Evolutionary conservation across 92 coral and sea anemone species (phyloP).

Genomic region (Parazoanthus atlanticus): DNA sequence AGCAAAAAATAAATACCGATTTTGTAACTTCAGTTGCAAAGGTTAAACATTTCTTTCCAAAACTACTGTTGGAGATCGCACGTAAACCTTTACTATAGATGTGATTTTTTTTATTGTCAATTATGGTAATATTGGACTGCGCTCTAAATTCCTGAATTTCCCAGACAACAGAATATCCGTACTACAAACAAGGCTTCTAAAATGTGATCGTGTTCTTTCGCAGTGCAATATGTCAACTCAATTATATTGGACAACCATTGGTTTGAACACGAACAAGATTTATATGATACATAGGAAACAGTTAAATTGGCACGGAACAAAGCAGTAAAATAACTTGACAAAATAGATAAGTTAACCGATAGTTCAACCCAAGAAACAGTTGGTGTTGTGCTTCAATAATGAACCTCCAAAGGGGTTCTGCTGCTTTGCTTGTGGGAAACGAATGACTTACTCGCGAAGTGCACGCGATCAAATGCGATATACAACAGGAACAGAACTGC

Average conservation of each 20-base stretch:
- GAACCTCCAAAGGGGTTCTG: neutral
- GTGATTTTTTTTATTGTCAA: neutral
- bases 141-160: neutral
- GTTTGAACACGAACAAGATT: neutral
- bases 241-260: neutral
- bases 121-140: neutral
- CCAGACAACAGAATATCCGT: neutral
- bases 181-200: neutral
- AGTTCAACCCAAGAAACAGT: neutral
- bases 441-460: neutral
- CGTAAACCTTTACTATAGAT: no score
- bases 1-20: neutral
- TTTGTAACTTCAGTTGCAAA: neutral
- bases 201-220: neutral
- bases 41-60: neutral
- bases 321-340: neutral
- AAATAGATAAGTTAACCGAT: neutral
- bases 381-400: neutral
- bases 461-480: slow-evolving; percentile 16
- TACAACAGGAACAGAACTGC: neutral
- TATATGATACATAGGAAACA: neutral
- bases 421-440: neutral
- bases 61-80: neutral
- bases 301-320: neutral
- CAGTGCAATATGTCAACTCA: neutral